A percentile compares a stretch with the other conserved stretches of the same genome.
These are phyloP conservation scores for Aspidoscelis tigris DNA, from an alignment of 2,113 vertebrate genomes.

Conservation along the genomic window DNA sequence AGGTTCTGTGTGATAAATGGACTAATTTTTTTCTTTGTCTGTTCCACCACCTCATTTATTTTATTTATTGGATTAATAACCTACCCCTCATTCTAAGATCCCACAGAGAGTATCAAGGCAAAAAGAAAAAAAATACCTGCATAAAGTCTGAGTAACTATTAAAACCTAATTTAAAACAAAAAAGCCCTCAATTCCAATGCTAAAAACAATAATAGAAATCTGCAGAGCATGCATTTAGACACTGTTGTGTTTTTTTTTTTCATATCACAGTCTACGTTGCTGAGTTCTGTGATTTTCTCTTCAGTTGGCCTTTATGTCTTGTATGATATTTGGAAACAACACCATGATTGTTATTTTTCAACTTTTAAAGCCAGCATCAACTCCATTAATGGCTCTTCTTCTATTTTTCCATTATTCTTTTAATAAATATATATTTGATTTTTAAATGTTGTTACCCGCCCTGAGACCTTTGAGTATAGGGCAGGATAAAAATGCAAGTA, in stretches of 20 bases:
- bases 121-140: too few species aligned
- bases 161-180: too few species aligned
- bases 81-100: too few species aligned
- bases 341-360: conserved; percentile 61
- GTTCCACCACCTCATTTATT: background rate
- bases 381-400: conserved; percentile 44
- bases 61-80: too few species aligned
- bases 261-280: conserved; percentile 27
- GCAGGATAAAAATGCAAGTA: too few species aligned
- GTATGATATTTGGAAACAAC: conserved; percentile 45
- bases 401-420: conserved; percentile 5
- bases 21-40: background rate
- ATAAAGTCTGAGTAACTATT: too few species aligned
- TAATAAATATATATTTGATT: too few species aligned
- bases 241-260: conserved; percentile 38
- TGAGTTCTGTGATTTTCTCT: conserved; percentile 50
- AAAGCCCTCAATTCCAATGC: too few species aligned
- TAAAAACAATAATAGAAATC: too few species aligned
- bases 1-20: background rate
- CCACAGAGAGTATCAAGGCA: too few species aligned
- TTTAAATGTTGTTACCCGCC: too few species aligned
- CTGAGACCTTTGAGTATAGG: too few species aligned
- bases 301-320: conserved; percentile 46
- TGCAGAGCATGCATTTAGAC: background rate
- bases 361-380: conserved; percentile 44